Conservation (phyloP, 2,113 vertebrate species). For the Nematolebias whitei region DNA sequence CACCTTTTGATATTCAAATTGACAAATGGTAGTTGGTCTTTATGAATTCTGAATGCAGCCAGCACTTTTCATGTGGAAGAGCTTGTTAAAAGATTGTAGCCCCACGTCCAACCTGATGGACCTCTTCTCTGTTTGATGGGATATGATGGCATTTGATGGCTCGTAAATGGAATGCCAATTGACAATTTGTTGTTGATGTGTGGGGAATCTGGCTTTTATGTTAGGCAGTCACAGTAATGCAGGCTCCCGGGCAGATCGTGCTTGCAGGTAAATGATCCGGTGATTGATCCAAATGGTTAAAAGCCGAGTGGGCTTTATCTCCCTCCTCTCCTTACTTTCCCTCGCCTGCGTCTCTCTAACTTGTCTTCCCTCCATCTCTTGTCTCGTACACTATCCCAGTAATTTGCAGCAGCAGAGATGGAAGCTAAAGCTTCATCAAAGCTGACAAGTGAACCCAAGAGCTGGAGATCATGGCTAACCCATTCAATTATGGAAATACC, state of each 20-base stretch:
- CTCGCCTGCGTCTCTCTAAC: constrained; percentile 51
- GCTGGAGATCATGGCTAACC: constrained; percentile 83
- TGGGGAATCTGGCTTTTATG: constrained; percentile 82
- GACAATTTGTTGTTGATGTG: constrained; percentile 90
- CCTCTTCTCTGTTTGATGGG: constrained; percentile 84
- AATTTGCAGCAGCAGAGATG: constrained; percentile 85
- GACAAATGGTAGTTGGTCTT: constrained; percentile 90
- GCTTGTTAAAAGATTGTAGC: constrained; percentile 89
- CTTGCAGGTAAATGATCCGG: constrained; percentile 90
- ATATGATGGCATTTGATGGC: constrained; percentile 94
- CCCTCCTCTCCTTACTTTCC: constrained; percentile 15
- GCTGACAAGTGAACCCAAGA: constrained; percentile 90
- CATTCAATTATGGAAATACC: constrained; percentile 86
- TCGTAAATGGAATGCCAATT: constrained; percentile 94
- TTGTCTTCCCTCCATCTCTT: constrained; percentile 38
- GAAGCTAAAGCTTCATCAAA: constrained; percentile 89
- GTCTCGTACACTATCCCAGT: constrained; percentile 63
- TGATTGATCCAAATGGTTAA: constrained; percentile 89
- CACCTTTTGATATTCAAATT: constrained; percentile 99
- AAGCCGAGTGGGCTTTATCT: constrained; percentile 79
- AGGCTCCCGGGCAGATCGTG: constrained; percentile 85
- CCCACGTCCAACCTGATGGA: constrained; percentile 88
- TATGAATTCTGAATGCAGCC: constrained; percentile 80
- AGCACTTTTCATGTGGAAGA: constrained; percentile 81
- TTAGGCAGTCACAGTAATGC: constrained; percentile 80